Evolutionary conservation across 2,888 invertebrate genomes (phyloP).

Genomic region (Macrophya alboannulata): DNA sequence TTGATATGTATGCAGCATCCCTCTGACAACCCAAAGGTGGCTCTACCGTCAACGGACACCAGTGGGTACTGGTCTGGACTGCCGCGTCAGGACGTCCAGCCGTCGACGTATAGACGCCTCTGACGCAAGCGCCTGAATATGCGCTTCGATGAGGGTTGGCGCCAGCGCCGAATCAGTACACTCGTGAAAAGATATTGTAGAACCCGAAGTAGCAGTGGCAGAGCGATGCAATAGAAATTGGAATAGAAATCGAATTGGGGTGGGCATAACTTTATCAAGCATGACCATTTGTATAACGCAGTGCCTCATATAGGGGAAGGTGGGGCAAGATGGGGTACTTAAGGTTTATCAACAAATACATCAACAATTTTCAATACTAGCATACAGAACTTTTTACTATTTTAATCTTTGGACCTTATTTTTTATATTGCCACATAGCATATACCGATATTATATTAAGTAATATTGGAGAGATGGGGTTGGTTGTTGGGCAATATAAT

Average conservation of each 20-base stretch:
- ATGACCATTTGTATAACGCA: neutral
- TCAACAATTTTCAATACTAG: conserved; percentile 7
- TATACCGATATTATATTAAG: conserved; percentile 1
- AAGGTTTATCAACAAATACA: conserved; percentile 24
- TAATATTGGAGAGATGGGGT: neutral
- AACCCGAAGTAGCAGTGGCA: neutral
- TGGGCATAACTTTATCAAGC: neutral
- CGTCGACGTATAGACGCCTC: conserved; percentile 73
- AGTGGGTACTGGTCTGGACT: conserved; percentile 74
- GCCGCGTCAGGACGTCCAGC: conserved; percentile 71
- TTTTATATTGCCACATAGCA: conserved; percentile 19
- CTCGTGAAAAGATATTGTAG: conserved; percentile 24
- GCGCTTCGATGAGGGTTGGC: conserved; percentile 28
- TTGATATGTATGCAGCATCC: conserved; percentile 59
- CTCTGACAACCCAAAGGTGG: conserved; percentile 59
- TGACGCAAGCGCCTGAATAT: conserved; percentile 65
- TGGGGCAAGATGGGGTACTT: conserved; percentile 19
- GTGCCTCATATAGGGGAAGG: neutral
- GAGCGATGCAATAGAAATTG: neutral
- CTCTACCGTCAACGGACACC: conserved; percentile 73
- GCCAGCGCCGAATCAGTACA: conserved; percentile 22
- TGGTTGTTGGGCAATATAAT: neutral
- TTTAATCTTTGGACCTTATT: conserved; percentile 2
- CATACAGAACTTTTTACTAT: conserved; percentile 3
- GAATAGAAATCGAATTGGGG: neutral